Evolutionary conservation across 2,113 vertebrate species (phyloP).

Genomic region (Pseudopodoces humilis): DNA sequence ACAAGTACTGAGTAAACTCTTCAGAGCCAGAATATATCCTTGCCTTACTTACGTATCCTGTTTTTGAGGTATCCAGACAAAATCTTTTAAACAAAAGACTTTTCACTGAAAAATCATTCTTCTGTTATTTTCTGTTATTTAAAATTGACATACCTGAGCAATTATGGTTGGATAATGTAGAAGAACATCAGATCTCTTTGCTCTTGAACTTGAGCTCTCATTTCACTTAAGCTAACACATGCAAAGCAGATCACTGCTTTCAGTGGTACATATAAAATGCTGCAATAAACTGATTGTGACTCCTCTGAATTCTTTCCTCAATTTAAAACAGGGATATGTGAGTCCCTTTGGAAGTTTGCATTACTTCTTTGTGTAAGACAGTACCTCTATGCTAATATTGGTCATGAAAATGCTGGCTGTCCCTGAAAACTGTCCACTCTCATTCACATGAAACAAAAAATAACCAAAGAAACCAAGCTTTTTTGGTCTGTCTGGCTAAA

Average conservation of each 20-base stretch:
- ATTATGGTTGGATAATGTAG: background rate
- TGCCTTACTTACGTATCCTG: background rate
- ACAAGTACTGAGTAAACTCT: background rate
- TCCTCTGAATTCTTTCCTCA: background rate
- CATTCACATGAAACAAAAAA: background rate
- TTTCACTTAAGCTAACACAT: background rate
- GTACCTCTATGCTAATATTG: too few species aligned
- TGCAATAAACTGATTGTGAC: background rate
- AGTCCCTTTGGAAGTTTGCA: background rate
- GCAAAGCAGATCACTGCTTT: background rate
- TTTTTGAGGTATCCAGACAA: background rate
- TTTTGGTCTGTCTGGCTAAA: background rate
- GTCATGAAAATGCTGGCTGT: background rate
- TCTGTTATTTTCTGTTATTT: background rate
- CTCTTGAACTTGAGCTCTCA: background rate
- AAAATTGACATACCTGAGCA: background rate
- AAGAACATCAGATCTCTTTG: background rate
- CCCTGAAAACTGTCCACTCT: background rate
- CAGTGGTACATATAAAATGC: background rate
- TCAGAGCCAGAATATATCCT: background rate
- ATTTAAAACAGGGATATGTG: background rate
- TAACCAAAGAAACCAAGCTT: background rate
- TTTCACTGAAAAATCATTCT: background rate
- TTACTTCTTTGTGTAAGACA: background rate
- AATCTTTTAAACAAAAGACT: background rate